Percentiles rank a stretch among this genome's conserved stretches.
Evolutionary conservation across 1,140 invertebrate species (phyloP).

Genomic region (Caenorhabditis inopinata): DNA sequence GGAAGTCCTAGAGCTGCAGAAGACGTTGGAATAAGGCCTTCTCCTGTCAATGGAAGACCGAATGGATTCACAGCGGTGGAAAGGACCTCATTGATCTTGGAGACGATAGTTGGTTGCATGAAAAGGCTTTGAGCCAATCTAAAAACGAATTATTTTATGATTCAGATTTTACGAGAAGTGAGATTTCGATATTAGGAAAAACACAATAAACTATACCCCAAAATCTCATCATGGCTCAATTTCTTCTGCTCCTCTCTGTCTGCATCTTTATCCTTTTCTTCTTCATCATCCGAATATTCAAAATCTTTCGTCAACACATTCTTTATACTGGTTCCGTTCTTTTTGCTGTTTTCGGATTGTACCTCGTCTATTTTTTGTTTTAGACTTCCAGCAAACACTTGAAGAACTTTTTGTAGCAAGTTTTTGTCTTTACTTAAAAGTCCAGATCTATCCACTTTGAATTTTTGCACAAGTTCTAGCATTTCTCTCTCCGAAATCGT

Average conservation of each 20-base stretch:
- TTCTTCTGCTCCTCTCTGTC: not conserved
- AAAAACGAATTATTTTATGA: not conserved
- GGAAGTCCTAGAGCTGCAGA: not conserved
- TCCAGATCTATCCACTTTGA: not conserved
- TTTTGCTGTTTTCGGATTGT: not conserved
- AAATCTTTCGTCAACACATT: slow-evolving; percentile 2
- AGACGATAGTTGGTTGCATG: not conserved
- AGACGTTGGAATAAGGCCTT: not conserved
- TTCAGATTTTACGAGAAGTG: no score
- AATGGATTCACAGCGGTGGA: not conserved
- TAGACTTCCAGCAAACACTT: not conserved
- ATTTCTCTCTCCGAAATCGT: slow-evolving; percentile 8
- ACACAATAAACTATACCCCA: not conserved
- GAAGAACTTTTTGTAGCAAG: not conserved
- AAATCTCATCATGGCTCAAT: not conserved
- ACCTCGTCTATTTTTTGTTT: not conserved
- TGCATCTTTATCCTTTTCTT: not conserved
- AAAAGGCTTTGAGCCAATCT: not conserved
- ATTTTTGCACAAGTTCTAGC: not conserved
- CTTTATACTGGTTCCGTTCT: not conserved
- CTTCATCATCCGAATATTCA: slow-evolving; percentile 17
- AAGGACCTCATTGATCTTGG: not conserved
- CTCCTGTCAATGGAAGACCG: not conserved
- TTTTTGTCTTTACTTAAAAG: not conserved
- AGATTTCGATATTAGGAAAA: not conserved